Base-by-base conservation (phyloP, 2,797 vertebrate genomes). In the Alectoris magna region DNA sequence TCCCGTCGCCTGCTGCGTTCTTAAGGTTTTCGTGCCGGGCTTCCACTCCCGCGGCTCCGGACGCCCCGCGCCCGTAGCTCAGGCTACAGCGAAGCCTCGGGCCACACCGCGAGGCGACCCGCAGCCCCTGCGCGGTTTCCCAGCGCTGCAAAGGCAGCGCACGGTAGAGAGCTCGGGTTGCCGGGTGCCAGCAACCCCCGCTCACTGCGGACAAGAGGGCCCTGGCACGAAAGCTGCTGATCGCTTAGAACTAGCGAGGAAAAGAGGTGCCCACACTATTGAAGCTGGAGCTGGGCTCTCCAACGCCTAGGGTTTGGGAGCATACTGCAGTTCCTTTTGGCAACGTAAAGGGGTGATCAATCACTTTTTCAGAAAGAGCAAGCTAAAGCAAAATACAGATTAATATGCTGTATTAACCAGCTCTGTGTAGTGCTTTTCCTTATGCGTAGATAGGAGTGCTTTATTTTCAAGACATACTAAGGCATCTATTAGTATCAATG, bases 401-500 rank as follows among this genome's bases (percentile, higher is more conserved):
- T 78, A 82, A 62, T 38, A 9, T 68, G 51, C 27, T 59, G 29
- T 90, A 77, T 93, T 84, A 80, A 64, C 75, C 38, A 81, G 84
- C 64, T 74, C 67, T 34, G 24, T 10, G 1, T 87, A 85, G 58
- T 75, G 64, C 62, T 90, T 90, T 84, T 91, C 59, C 73, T 80
- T 80, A 77, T n/a, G 68, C 76, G 8, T 79, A 96, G 91, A 49
- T 93, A 95, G 67, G 72, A 69, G 85, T 88, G 92, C 94, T 94
- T 96, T 95, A 80, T 87, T 79, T 81, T 62, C 87, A 96, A 94
- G 79, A 67, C 56, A 10, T 66, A 38, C 63, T 90, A 14, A 86
- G 89, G 69, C 92, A 70, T 69, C 34, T 77, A 2, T 46, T 83
- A 77, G 84, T 60, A 88, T 73, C 74, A 84, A 13, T 34, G 34